Evolutionary conservation across 2,888 invertebrate genomes (phyloP).

Genomic region (Pristionchus exspectatus): DNA sequence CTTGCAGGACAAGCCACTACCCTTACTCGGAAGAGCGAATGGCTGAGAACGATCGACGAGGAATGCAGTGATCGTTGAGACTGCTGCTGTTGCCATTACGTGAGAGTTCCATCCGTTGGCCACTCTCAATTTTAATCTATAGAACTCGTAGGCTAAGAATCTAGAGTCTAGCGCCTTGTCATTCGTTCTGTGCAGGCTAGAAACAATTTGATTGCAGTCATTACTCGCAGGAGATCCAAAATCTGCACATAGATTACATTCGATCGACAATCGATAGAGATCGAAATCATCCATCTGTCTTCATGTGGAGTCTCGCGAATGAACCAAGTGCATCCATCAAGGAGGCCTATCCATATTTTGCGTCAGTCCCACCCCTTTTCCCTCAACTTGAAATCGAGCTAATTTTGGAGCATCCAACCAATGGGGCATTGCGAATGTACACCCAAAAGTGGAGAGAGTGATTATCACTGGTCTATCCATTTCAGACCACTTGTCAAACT

Average conservation of each 20-base stretch:
- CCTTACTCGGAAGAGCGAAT: slow-evolving; percentile 98
- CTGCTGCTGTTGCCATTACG: slow-evolving; percentile 89
- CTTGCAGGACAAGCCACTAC: slow-evolving; percentile 85
- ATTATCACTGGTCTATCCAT: not conserved
- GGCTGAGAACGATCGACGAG: slow-evolving; percentile 92
- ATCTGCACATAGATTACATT: slow-evolving; percentile 90
- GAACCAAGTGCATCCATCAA: slow-evolving; percentile 87
- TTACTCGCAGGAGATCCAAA: slow-evolving; percentile 4
- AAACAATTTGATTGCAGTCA: not conserved
- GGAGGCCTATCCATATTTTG: slow-evolving; percentile 89
- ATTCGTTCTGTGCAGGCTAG: too few species aligned
- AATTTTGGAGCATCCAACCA: not conserved
- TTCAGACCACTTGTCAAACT: slow-evolving; percentile 80
- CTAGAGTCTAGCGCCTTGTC: too few species aligned
- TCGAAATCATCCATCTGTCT: slow-evolving; percentile 92
- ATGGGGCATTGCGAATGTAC: not conserved
- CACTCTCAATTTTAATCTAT: not conserved
- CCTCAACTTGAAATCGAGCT: too few species aligned
- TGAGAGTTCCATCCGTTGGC: not conserved
- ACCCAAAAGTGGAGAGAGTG: not conserved
- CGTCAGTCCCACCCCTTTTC: slow-evolving; percentile 81
- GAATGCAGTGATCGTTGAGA: slow-evolving; percentile 95
- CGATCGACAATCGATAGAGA: slow-evolving; percentile 91
- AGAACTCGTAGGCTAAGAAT: too few species aligned
- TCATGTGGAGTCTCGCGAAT: slow-evolving; percentile 93